These are phyloP conservation scores for Pyrrhia umbra DNA, from an alignment of 2,888 invertebrate species.

Conservation along the genomic window DNA sequence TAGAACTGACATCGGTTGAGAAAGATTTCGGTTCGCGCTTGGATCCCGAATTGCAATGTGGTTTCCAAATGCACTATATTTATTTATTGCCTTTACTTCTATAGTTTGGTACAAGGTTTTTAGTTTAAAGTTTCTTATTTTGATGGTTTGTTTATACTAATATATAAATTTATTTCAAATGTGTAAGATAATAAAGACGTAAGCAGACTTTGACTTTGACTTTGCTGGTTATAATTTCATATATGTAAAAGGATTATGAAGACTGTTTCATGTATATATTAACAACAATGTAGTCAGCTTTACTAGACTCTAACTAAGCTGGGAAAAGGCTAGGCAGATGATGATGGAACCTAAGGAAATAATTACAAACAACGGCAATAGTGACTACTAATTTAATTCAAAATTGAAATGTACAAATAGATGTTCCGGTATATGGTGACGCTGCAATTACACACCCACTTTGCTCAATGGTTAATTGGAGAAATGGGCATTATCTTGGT, in stretches of 20 bases:
- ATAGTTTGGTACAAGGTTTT: background rate
- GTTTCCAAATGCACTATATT: conserved; percentile 38
- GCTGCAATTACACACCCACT: conserved; percentile 16
- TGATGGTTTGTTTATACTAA: background rate
- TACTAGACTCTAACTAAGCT: no score
- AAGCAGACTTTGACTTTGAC: no score
- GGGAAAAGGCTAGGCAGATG: no score
- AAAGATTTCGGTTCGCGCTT: conserved; percentile 31
- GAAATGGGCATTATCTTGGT: background rate
- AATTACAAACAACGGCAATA: no score
- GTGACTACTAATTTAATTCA: no score
- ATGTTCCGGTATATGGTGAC: background rate
- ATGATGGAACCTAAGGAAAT: no score
- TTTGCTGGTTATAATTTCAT: no score
- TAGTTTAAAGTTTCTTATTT: background rate
- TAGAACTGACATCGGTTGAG: conserved; percentile 22
- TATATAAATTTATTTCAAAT: background rate
- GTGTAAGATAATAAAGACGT: no score
- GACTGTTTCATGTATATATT: no score
- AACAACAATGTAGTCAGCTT: no score
- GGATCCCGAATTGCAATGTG: conserved; percentile 25
- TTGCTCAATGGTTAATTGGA: conserved; percentile 16
- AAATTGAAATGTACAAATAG: no score
- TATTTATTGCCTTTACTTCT: conserved; percentile 16
- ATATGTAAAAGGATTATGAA: no score